phyloP scores from a whole-genome alignment of 2,797 vertebrate genomes.

The Trachops cirrhosus region DNA sequence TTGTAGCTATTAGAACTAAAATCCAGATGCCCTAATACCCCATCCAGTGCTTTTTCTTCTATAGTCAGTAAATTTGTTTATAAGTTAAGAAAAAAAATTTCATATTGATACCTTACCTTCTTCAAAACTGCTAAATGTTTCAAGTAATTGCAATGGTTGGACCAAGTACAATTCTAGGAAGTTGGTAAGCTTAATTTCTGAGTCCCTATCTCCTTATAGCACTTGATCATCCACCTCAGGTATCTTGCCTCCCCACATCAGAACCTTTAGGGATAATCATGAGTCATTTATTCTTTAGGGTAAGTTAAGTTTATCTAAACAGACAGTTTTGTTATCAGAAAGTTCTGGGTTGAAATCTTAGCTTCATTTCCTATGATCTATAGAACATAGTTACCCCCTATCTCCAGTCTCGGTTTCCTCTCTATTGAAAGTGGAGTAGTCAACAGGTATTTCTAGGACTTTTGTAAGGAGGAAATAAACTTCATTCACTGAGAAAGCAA shows the following conservation, averaged over 20 bases:
- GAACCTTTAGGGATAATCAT: background rate
- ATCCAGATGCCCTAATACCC: background rate
- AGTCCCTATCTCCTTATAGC: background rate
- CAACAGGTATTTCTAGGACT: background rate
- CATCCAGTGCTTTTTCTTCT: background rate
- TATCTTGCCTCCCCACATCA: background rate
- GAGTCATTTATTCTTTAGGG: background rate
- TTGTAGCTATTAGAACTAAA: background rate
- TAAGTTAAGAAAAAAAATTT: background rate
- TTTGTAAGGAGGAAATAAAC: background rate
- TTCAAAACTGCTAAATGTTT: background rate
- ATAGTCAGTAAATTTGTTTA: background rate
- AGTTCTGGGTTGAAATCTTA: background rate
- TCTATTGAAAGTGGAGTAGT: background rate
- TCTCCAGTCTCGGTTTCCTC: background rate
- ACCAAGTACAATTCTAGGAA: background rate
- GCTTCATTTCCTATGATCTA: constrained; percentile 1
- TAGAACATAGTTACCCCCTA: background rate
- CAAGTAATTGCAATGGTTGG: background rate
- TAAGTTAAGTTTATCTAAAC: background rate
- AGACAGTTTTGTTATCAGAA: background rate
- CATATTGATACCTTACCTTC: background rate
- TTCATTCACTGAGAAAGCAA: background rate
- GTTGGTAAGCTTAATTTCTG: background rate
- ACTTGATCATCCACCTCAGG: background rate